A percentile compares a stretch with the other conserved stretches of the same genome.
These are phyloP conservation scores for Frankliniella intonsa DNA, from an alignment of 2,888 invertebrate species.

Conservation along the genomic window DNA sequence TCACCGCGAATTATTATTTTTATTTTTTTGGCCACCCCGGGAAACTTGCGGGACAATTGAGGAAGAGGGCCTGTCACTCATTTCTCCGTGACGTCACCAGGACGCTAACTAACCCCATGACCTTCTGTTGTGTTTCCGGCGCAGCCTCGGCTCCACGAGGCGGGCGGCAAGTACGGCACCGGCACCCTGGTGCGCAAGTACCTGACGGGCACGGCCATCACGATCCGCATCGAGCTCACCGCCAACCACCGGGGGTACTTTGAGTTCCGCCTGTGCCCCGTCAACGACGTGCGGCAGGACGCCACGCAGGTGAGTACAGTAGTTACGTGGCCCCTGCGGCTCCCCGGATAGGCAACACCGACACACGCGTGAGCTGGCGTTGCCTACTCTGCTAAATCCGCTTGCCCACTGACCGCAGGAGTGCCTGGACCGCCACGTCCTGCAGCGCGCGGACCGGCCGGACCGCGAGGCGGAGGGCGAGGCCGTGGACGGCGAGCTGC, in stretches of 20 bases:
- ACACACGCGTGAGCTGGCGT: neutral
- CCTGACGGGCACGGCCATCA: slow-evolving; percentile 60
- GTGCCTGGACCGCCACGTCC: slow-evolving; percentile 68
- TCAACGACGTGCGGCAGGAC: slow-evolving; percentile 54
- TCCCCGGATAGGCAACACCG: neutral
- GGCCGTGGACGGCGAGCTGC: slow-evolving; percentile 48
- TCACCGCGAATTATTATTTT: too few relatives aligned
- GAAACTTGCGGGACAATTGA: too few relatives aligned
- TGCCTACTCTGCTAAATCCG: neutral
- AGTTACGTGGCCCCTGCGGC: too few relatives aligned
- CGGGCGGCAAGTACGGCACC: slow-evolving; percentile 76
- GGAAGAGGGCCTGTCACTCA: too few relatives aligned
- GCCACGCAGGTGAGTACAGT: slow-evolving; percentile 46
- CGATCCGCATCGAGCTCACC: slow-evolving; percentile 76
- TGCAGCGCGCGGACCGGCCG: slow-evolving; percentile 50
- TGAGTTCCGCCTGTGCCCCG: slow-evolving; percentile 76
- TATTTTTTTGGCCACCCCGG: too few relatives aligned
- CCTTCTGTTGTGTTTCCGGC: neutral
- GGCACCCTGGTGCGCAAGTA: slow-evolving; percentile 78
- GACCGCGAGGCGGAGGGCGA: slow-evolving; percentile 43
- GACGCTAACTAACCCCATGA: too few relatives aligned
- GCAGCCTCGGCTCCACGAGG: slow-evolving; percentile 71
- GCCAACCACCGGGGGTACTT: slow-evolving; percentile 84
- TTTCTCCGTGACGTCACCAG: too few relatives aligned
- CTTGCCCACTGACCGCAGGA: slow-evolving; percentile 51